A percentile compares a stretch with the other conserved stretches of the same genome.
Conservation (phyloP, 2,113 vertebrate species). For the Bothrops jararaca region DNA sequence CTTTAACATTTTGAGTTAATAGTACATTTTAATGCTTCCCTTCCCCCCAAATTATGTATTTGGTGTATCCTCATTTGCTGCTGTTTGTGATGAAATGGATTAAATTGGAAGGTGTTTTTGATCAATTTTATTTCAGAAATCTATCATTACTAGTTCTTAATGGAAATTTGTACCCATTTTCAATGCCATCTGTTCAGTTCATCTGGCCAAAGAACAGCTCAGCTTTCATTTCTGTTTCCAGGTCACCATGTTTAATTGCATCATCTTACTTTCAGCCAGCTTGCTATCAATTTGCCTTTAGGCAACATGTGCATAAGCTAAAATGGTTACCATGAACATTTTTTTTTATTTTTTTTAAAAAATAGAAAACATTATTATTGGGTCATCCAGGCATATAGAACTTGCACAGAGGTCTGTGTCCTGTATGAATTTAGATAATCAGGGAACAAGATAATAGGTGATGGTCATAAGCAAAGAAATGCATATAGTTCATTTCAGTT, state of each 20-base stretch:
- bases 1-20: neutral
- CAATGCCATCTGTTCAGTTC: neutral
- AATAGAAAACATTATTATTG: neutral
- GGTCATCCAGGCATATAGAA: neutral
- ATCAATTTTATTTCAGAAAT: neutral
- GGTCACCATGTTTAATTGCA: neutral
- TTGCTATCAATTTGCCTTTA: neutral
- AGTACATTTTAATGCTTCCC: neutral
- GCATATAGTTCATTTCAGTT: neutral
- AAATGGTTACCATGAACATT: neutral
- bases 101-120: neutral
- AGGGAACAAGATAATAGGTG: neutral
- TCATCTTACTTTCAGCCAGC: neutral
- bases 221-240: neutral
- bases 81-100: neutral
- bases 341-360: neutral
- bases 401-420: neutral
- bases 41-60: neutral
- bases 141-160: neutral
- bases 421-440: neutral
- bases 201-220: neutral
- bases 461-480: neutral
- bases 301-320: neutral
- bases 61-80: neutral
- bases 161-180: neutral